These are phyloP conservation scores for Rhabditophanes sp. DNA, from an alignment of 2,888 invertebrate species.

Conservation along the genomic window DNA sequence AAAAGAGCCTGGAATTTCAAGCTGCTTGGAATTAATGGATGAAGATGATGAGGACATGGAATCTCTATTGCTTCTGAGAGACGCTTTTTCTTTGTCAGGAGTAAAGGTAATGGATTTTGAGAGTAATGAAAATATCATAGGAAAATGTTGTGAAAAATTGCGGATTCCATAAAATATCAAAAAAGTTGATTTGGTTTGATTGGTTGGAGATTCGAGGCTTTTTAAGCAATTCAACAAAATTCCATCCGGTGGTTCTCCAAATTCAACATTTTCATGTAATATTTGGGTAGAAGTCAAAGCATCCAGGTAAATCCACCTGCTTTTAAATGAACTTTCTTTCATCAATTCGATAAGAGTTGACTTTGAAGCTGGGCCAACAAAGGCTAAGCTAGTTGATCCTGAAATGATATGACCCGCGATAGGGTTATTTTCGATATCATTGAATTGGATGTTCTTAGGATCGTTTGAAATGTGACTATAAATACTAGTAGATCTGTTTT, in stretches of 20 bases:
- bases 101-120: too few species aligned
- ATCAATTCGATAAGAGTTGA: conserved; percentile 15
- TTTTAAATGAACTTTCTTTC: conserved; percentile 11
- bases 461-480: too few species aligned
- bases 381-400: conserved; percentile 9
- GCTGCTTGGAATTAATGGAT: too few species aligned
- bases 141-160: conserved; percentile 19
- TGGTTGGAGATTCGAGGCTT: conserved; percentile 7
- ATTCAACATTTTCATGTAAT: conserved; percentile 6
- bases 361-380: conserved; percentile 22
- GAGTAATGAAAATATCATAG: conserved; percentile 23
- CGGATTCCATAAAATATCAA: conserved; percentile 28
- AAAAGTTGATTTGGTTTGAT: conserved; percentile 7
- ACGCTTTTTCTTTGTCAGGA: too few species aligned
- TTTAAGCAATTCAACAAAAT: conserved; percentile 8
- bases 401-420: too few species aligned
- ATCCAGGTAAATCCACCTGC: conserved; percentile 27
- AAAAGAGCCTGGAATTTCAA: conserved; percentile 10
- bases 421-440: too few species aligned
- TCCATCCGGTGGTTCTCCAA: conserved; percentile 9
- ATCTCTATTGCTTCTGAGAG: too few species aligned
- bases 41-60: too few species aligned
- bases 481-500: too few species aligned
- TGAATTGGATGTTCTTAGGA: too few species aligned
- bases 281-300: conserved; percentile 21